Conservation (phyloP, 2,797 vertebrate genomes). For the Crenichthys baileyi region DNA sequence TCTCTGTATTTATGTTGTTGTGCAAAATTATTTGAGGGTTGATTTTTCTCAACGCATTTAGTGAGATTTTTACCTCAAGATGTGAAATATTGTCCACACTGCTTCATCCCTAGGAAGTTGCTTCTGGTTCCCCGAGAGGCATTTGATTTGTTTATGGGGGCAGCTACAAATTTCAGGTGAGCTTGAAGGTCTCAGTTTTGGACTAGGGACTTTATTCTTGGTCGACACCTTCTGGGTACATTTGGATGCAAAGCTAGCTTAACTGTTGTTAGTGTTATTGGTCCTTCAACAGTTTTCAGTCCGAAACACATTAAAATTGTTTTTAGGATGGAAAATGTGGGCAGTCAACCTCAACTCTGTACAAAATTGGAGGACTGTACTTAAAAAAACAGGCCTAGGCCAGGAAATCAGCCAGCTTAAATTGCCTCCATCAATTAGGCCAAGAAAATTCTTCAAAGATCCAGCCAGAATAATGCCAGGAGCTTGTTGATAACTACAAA, state of each 20-base stretch:
- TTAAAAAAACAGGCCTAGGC: neutral
- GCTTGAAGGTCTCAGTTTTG: too few species aligned
- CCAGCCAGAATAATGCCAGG: neutral
- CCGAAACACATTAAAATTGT: too few species aligned
- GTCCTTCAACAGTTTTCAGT: neutral
- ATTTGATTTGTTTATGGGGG: neutral
- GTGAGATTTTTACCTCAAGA: too few species aligned
- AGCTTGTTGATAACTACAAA: neutral
- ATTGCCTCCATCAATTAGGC: neutral
- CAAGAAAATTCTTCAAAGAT: neutral
- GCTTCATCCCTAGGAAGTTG: neutral
- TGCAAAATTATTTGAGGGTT: too few species aligned
- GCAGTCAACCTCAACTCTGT: too few species aligned
- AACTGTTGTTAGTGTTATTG: neutral
- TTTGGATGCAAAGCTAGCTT: neutral
- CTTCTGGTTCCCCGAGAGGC: neutral
- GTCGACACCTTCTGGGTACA: neutral
- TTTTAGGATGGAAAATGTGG: neutral
- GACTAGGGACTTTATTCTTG: neutral
- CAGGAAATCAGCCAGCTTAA: neutral
- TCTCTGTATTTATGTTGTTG: neutral
- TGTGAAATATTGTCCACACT: neutral
- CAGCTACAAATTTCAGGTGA: neutral
- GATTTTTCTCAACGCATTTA: neutral
- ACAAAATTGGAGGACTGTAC: neutral